A percentile compares a stretch with the other conserved stretches of the same genome.
Conservation (phyloP, 30 jellyfish, hydroid and myxozoan species). For the Pelagia noctiluca region DNA sequence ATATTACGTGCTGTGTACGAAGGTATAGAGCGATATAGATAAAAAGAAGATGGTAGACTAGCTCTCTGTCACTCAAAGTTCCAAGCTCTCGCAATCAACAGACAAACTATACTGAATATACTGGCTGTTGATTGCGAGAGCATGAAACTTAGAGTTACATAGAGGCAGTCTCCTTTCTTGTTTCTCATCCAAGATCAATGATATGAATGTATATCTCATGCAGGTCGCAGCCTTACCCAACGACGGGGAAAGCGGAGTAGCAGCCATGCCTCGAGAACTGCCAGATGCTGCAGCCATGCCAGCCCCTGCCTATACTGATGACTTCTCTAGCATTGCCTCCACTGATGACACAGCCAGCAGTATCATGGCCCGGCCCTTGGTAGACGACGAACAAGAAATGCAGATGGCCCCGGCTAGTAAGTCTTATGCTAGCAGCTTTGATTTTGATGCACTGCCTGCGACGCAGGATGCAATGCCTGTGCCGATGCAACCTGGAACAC, state of each 20-base stretch:
- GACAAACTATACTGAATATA: too few species aligned
- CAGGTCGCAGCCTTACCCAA: slow-evolving; percentile 28
- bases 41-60: background rate
- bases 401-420: background rate
- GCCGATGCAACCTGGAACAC: slow-evolving; percentile 5
- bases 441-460: background rate
- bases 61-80: too few species aligned
- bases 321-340: slow-evolving; percentile 2
- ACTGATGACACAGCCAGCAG: background rate
- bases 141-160: too few species aligned
- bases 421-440: background rate
- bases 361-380: background rate
- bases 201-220: too few species aligned
- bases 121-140: too few species aligned
- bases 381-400: slow-evolving; percentile 1
- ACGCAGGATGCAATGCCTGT: background rate
- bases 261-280: slow-evolving; percentile 56
- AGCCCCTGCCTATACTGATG: background rate
- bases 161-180: too few species aligned
- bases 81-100: too few species aligned
- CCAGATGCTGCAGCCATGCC: slow-evolving; percentile 16
- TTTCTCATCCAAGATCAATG: too few species aligned
- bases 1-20: background rate
- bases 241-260: slow-evolving; percentile 19
- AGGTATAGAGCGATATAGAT: background rate